These are phyloP conservation scores for Sciurus vulgaris DNA, from an alignment of 2,797 vertebrate species.

Conservation along the genomic window DNA sequence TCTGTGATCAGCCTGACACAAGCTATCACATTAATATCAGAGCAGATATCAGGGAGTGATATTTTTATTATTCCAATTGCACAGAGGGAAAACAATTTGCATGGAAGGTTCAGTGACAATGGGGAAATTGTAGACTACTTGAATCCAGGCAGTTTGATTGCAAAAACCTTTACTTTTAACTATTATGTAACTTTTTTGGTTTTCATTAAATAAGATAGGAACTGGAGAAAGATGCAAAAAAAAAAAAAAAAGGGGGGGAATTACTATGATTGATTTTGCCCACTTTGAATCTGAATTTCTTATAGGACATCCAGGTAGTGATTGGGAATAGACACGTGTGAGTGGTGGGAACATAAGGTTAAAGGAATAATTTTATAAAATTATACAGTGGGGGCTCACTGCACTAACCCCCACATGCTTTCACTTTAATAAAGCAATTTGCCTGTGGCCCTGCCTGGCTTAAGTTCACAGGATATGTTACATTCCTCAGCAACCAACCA, in stretches of 20 bases:
- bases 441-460: too few relatives aligned
- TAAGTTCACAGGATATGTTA: too few relatives aligned
- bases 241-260: not conserved
- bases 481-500: too few relatives aligned
- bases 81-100: not conserved
- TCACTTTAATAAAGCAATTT: too few relatives aligned
- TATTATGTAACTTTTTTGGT: not conserved
- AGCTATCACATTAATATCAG: not conserved
- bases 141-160: not conserved
- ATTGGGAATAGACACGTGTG: too few relatives aligned
- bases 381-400: too few relatives aligned
- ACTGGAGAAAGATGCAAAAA: not conserved
- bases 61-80: not conserved
- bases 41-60: not conserved
- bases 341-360: too few relatives aligned
- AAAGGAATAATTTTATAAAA: too few relatives aligned
- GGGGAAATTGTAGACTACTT: not conserved
- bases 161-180: not conserved
- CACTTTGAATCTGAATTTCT: constrained; percentile 44
- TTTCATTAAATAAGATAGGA: not conserved
- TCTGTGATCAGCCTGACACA: not conserved
- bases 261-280: not conserved
- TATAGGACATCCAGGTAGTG: not conserved
- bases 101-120: not conserved
- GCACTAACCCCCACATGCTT: too few relatives aligned